Conservation (phyloP, 1,140 invertebrate species). For the Schmidtea mediterranea region DNA sequence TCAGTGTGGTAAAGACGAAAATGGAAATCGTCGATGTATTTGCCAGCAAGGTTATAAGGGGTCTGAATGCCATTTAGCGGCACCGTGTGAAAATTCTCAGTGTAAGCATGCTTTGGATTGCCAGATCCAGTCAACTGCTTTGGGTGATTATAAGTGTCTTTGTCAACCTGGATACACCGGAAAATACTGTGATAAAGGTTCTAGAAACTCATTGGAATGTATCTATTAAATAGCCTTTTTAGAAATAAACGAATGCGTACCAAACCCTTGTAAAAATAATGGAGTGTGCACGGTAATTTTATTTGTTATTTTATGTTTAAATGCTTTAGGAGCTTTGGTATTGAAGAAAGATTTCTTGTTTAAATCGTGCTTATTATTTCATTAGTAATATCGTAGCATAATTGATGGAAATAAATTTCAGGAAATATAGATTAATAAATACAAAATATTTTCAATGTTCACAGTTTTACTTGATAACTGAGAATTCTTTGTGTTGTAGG, state of each 20-base stretch:
- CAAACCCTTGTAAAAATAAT: too few relatives aligned
- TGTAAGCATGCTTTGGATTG: slow-evolving; percentile 47
- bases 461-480: too few relatives aligned
- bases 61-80: slow-evolving; percentile 45
- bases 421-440: too few relatives aligned
- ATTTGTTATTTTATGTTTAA: slow-evolving; percentile 42
- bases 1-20: not conserved
- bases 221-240: slow-evolving; percentile 32
- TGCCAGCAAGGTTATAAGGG: slow-evolving; percentile 30
- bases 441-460: too few relatives aligned
- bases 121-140: slow-evolving; percentile 44
- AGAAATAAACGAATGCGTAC: slow-evolving; percentile 9
- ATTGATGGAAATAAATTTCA: not conserved
- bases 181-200: slow-evolving; percentile 2
- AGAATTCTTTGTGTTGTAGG: too few relatives aligned
- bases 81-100: slow-evolving; percentile 39
- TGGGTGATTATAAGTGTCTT: not conserved
- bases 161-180: not conserved
- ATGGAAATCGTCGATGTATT: not conserved
- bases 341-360: too few relatives aligned
- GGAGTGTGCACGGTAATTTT: too few relatives aligned
- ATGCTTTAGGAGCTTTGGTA: too few relatives aligned
- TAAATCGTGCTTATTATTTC: too few relatives aligned
- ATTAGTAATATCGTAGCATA: too few relatives aligned
- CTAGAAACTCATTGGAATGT: slow-evolving; percentile 19